A percentile compares a stretch with the other conserved stretches of the same genome.
These are phyloP conservation scores for Spinibarbus caldwelli DNA, from an alignment of 2,797 vertebrate species.

Conservation along the genomic window DNA sequence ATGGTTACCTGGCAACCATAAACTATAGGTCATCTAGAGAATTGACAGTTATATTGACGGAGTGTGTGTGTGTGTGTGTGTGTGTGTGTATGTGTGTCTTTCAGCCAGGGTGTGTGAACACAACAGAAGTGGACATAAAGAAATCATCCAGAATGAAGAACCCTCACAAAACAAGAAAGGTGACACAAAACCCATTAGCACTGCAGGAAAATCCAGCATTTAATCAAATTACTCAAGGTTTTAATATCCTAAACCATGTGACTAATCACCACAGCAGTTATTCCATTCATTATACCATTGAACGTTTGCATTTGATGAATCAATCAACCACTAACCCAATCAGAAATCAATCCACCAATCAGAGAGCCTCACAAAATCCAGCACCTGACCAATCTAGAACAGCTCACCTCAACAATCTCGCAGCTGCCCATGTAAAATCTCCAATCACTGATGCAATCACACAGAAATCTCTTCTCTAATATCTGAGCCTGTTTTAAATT, in stretches of 20 bases:
- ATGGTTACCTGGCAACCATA: slow-evolving; percentile 8
- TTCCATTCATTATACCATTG: slow-evolving; percentile 1
- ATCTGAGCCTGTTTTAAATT: neutral
- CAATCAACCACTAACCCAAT: neutral
- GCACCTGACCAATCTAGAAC: slow-evolving; percentile 21
- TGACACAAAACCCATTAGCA: slow-evolving; percentile 57
- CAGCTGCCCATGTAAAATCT: neutral
- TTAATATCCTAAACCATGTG: slow-evolving; percentile 16
- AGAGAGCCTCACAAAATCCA: neutral
- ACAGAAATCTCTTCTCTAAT: slow-evolving; percentile 11
- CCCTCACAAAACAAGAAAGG: slow-evolving; percentile 98
- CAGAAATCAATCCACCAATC: slow-evolving; percentile 15
- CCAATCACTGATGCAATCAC: slow-evolving; percentile 15
- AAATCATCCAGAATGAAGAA: slow-evolving; percentile 98
- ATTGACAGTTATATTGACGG: slow-evolving; percentile 18
- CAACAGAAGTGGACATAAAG: slow-evolving; percentile 98
- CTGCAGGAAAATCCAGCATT: neutral
- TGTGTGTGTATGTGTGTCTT: too few relatives aligned
- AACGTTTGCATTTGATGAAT: slow-evolving; percentile 6
- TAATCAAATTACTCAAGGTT: slow-evolving; percentile 8
- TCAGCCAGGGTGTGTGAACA: slow-evolving; percentile 98
- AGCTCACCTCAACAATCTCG: neutral
- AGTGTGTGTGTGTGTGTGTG: slow-evolving; percentile 8
- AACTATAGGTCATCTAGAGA: slow-evolving; percentile 11
- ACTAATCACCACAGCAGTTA: neutral